Evolutionary conservation across 1,140 invertebrate genomes (phyloP).

Genomic region (Drosophila orosa): DNA sequence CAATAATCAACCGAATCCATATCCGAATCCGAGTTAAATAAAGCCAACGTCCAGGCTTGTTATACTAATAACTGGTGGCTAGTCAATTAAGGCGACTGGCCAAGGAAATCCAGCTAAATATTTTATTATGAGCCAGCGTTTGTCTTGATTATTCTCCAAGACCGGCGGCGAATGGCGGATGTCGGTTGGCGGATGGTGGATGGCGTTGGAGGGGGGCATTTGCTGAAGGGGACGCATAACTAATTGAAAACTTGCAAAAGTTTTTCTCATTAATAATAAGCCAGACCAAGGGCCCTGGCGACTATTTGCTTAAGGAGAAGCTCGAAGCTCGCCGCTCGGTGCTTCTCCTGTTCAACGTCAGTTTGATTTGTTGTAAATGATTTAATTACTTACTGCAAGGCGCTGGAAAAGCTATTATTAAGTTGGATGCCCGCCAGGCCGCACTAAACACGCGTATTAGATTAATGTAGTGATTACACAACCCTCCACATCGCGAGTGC

Average conservation of each 20-base stretch:
- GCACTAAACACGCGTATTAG: conserved; percentile 65
- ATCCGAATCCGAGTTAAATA: conserved; percentile 14
- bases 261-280: conserved; percentile 79
- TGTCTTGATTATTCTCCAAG: conserved; percentile 67
- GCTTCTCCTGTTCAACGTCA: conserved; percentile 3
- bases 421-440: conserved; percentile 51
- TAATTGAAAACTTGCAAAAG: conserved; percentile 78
- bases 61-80: conserved; percentile 60
- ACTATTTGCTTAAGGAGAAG: conserved; percentile 38
- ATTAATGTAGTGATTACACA: conserved; percentile 72
- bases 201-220: background rate
- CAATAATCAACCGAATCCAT: conserved; percentile 15
- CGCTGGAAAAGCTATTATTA: conserved; percentile 66
- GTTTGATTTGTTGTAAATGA: conserved; percentile 71
- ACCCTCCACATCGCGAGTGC: background rate
- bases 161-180: conserved; percentile 3
- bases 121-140: conserved; percentile 69
- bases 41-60: conserved; percentile 34
- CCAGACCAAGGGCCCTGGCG: conserved; percentile 30
- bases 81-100: conserved; percentile 62
- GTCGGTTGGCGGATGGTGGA: background rate
- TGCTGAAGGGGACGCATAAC: conserved; percentile 51
- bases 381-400: conserved; percentile 68
- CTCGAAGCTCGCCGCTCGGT: background rate
- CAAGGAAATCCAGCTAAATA: conserved; percentile 63